phyloP scores from a whole-genome alignment of 2,797 vertebrate species.

The Pangasius mekongensis region DNA sequence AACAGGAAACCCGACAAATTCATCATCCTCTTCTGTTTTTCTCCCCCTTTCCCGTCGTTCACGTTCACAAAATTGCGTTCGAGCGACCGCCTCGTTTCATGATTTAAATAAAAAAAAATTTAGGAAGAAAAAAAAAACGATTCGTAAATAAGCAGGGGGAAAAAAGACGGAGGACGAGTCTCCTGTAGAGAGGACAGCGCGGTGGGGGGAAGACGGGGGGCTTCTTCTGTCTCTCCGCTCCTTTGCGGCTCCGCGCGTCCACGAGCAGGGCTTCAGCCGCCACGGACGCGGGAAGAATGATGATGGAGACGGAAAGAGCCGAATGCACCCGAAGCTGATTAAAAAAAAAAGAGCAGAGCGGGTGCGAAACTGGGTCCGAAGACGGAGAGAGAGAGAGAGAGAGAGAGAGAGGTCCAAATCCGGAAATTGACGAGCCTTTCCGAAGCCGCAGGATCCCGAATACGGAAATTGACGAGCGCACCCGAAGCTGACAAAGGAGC shows the following conservation, averaged over 20 bases:
- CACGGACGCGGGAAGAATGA: slow-evolving; percentile 63
- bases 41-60: slow-evolving; percentile 80
- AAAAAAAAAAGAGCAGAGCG: neutral
- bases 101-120: neutral
- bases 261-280: slow-evolving; percentile 64
- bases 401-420: neutral
- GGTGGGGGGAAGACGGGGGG: slow-evolving; percentile 36
- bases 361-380: neutral
- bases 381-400: neutral
- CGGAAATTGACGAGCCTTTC: neutral
- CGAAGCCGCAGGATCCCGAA: neutral
- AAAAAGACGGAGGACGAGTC: neutral
- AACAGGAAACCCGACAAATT: slow-evolving; percentile 80
- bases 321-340: slow-evolving; percentile 50
- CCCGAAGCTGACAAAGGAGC: no score
- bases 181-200: slow-evolving; percentile 31
- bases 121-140: neutral
- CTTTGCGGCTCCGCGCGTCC: slow-evolving; percentile 66
- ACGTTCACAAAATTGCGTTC: slow-evolving; percentile 66
- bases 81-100: slow-evolving; percentile 54
- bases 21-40: slow-evolving; percentile 79
- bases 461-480: neutral
- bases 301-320: slow-evolving; percentile 65
- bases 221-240: slow-evolving; percentile 48
- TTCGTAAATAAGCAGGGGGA: neutral